Percentiles rank a stretch among this genome's conserved stretches.
Evolutionary conservation across 2,888 invertebrate species (phyloP).

Genomic region (Drosophila borealis): DNA sequence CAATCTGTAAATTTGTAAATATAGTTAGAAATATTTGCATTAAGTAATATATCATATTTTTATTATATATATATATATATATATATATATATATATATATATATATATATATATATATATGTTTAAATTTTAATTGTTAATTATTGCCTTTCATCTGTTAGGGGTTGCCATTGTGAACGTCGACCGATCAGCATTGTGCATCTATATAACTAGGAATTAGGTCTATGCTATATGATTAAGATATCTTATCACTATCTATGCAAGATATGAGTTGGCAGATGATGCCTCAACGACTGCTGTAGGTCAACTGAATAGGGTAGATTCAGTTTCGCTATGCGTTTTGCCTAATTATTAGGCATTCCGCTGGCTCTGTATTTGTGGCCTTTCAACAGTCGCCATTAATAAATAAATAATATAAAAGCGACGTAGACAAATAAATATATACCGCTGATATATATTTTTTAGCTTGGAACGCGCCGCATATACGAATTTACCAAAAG

Average conservation of each 20-base stretch:
- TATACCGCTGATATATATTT: conserved; percentile 49
- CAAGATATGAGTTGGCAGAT: conserved; percentile 12
- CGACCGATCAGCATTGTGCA: conserved; percentile 60
- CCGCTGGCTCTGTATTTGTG: conserved; percentile 42
- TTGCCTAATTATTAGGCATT: conserved; percentile 61
- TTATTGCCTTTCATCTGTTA: conserved; percentile 68
- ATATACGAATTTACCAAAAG: conserved; percentile 21
- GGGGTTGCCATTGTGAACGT: conserved; percentile 71
- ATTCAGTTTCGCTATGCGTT: conserved; percentile 45
- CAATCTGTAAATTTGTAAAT: conserved; percentile 87
- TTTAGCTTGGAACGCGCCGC: conserved; percentile 32
- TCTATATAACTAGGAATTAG: not conserved
- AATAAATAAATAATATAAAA: conserved; percentile 74
- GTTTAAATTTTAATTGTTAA: not conserved
- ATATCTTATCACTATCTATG: conserved; percentile 15
- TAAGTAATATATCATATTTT: not conserved
- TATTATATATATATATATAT: no score
- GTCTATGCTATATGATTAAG: not conserved
- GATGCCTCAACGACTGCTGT: conserved; percentile 70
- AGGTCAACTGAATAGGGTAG: conserved; percentile 74
- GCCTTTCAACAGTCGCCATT: conserved; percentile 71
- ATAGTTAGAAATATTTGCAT: not conserved
- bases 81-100: no score
- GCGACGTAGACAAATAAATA: conserved; percentile 72
- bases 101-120: no score